Conservation (phyloP, 2,113 vertebrate species). For the Casuarius casuarius region DNA sequence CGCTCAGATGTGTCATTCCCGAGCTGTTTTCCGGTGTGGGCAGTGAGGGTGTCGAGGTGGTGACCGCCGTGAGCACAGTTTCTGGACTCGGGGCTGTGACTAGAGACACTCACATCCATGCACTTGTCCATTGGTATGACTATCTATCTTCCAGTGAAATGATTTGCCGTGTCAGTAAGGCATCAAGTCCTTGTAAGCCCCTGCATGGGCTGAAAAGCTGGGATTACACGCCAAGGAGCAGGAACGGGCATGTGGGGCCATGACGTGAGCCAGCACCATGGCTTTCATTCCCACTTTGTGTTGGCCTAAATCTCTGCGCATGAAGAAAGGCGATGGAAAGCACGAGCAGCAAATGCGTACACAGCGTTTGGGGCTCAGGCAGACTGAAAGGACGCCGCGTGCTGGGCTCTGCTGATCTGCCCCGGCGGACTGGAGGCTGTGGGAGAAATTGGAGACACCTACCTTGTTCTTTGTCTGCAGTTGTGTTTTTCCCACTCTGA, state of each 20-base stretch:
- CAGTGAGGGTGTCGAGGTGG: neutral
- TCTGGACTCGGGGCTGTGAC: neutral
- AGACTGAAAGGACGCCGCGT: neutral
- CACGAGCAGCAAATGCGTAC: neutral
- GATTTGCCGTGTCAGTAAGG: neutral
- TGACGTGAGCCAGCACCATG: neutral
- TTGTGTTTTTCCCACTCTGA: constrained; percentile 20
- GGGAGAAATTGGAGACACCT: neutral
- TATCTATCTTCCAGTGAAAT: neutral
- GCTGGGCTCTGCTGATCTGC: neutral
- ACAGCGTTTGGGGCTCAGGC: neutral
- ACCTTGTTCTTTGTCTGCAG: constrained; percentile 43
- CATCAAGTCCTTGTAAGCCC: neutral
- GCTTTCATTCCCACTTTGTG: neutral
- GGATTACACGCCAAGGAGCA: neutral
- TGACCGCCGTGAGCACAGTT: neutral
- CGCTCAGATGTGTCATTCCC: neutral
- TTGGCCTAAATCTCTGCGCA: neutral
- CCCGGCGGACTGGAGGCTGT: neutral
- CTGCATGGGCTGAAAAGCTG: rapidly evolving
- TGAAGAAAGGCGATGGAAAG: neutral
- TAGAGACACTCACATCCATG: neutral
- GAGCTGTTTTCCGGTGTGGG: neutral
- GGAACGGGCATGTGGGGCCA: rapidly evolving
- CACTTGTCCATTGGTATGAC: neutral